These are phyloP conservation scores for Gila robusta DNA, from an alignment of 2,797 vertebrate genomes.

Conservation along the genomic window DNA sequence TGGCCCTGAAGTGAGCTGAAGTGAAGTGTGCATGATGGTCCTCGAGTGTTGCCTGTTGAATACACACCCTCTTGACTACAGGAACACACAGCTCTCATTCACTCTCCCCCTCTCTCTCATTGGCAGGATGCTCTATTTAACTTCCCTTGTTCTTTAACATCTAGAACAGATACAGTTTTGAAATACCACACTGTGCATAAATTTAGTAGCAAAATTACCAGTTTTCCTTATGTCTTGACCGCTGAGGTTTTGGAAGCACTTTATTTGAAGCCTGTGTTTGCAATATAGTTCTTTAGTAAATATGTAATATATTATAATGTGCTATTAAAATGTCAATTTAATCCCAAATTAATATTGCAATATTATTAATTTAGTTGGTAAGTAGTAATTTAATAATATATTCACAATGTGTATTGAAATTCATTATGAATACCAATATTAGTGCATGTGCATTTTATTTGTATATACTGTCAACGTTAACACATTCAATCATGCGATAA, in stretches of 20 bases:
- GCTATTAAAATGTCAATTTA: neutral
- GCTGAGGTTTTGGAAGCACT: neutral
- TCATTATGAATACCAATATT: neutral
- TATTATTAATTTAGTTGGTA: neutral
- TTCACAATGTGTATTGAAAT: neutral
- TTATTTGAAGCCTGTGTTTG: slow-evolving; percentile 19
- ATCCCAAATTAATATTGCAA: neutral
- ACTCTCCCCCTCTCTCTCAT: neutral
- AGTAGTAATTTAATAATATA: neutral
- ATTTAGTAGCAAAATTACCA: slow-evolving; percentile 20
- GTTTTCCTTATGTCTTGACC: neutral
- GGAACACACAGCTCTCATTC: slow-evolving; percentile 15
- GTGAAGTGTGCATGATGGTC: slow-evolving; percentile 66
- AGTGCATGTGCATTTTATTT: neutral
- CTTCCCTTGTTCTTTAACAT: slow-evolving; percentile 10
- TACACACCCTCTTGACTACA: slow-evolving; percentile 61
- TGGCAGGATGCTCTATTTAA: slow-evolving; percentile 10
- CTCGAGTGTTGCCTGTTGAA: slow-evolving; percentile 62
- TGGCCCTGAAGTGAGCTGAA: slow-evolving; percentile 61
- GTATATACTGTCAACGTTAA: no score
- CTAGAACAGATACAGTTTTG: slow-evolving; percentile 5
- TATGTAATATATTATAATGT: neutral
- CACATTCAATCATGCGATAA: no score
- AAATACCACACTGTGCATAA: slow-evolving; percentile 14
- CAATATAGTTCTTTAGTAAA: slow-evolving; percentile 5